Percentiles rank a stretch among this genome's conserved stretches.
phyloP scores from a whole-genome alignment of 2,888 invertebrate genomes.

The Drosophila acutilabella region DNA sequence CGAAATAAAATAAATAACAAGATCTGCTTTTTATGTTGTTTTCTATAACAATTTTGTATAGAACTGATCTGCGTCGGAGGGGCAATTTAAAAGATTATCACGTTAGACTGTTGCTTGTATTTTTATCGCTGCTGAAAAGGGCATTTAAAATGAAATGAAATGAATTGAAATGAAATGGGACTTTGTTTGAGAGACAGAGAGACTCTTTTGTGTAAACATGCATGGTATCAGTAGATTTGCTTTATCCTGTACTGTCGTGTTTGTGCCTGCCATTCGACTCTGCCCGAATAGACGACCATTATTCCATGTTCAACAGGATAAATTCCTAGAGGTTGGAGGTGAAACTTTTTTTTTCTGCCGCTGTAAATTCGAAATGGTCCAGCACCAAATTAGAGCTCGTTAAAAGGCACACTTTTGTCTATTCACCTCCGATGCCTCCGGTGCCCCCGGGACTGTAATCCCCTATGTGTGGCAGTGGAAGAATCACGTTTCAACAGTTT shows the following conservation, averaged over 20 bases:
- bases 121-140: conserved; percentile 53
- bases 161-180: conserved; percentile 46
- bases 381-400: conserved; percentile 77
- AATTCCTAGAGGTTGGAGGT: conserved; percentile 27
- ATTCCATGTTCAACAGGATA: conserved; percentile 56
- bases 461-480: conserved; percentile 40
- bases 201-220: conserved; percentile 54
- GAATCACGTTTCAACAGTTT: conserved; percentile 74
- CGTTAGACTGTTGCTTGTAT: conserved; percentile 65
- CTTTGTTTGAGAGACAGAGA: conserved; percentile 39
- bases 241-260: conserved; percentile 42
- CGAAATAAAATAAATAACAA: conserved; percentile 67
- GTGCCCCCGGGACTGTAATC: conserved; percentile 28
- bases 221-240: conserved; percentile 33
- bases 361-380: conserved; percentile 58
- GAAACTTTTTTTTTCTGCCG: conserved; percentile 50
- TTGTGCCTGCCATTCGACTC: conserved; percentile 33
- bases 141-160: conserved; percentile 50
- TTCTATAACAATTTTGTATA: conserved; percentile 58
- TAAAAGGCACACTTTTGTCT: conserved; percentile 77
- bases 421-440: conserved; percentile 16
- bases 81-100: conserved; percentile 82
- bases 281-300: conserved; percentile 59
- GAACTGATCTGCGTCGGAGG: conserved; percentile 38
- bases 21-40: conserved; percentile 63